Evolutionary conservation across 2,888 invertebrate species (phyloP).

Genomic region (Carcina quercana): DNA sequence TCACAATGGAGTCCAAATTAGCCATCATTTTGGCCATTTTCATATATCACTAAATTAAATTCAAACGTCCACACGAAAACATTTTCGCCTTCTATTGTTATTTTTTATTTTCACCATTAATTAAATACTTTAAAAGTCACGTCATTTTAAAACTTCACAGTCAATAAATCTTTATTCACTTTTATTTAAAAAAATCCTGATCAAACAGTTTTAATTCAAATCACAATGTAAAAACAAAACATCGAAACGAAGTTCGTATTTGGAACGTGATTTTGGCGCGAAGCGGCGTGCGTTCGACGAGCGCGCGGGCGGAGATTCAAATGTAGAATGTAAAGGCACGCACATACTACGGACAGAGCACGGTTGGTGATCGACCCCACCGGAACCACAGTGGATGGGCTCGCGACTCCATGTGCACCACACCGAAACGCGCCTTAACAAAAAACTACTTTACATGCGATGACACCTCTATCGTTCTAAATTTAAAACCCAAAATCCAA

Average conservation of each 20-base stretch:
- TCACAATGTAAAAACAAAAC: conserved; percentile 3
- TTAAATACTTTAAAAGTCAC: no score
- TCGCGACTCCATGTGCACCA: conserved; percentile 67
- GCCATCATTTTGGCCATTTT: conserved; percentile 44
- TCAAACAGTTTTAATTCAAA: no score
- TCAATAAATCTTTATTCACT: conserved; percentile 5
- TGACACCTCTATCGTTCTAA: conserved; percentile 6
- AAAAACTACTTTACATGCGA: conserved; percentile 30
- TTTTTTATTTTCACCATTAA: no score
- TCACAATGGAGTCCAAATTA: conserved; percentile 40
- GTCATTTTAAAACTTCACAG: conserved; percentile 22
- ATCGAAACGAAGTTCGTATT: conserved; percentile 19
- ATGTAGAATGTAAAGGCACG: conserved; percentile 51
- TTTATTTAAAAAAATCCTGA: no score
- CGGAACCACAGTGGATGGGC: conserved; percentile 72
- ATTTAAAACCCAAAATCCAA: conserved; percentile 23
- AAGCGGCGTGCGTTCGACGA: conserved; percentile 33
- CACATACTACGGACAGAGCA: conserved; percentile 46
- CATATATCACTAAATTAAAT: conserved; percentile 30
- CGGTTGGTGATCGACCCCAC: conserved; percentile 73
- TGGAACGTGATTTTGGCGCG: conserved; percentile 43
- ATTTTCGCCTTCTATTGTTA: no score
- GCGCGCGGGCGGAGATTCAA: conserved; percentile 40
- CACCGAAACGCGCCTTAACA: conserved; percentile 60
- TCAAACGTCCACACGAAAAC: conserved; percentile 24